Base-by-base conservation (phyloP, 1,140 invertebrate genomes). In the Hestina assimilis region DNA sequence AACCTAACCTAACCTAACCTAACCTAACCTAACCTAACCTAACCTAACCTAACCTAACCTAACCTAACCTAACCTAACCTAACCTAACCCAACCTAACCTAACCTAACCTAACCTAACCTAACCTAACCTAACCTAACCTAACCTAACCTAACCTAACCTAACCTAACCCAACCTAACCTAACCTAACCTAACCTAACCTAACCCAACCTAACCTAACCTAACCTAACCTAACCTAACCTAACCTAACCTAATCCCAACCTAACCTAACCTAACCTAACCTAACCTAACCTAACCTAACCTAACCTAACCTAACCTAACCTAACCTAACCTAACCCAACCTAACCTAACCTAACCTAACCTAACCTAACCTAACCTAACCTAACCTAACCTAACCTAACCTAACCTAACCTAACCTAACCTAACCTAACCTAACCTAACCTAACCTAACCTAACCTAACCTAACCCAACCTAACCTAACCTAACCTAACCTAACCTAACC, bases 41-140 rank as follows among this genome's bases (percentile, higher is more conserved):
- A 41, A 41, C 38, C 38, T 41, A 41, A 41, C 38, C 38, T 41
- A 41, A 41, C 38, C 38, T 41, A 41, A 41, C 38, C 38, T 41
- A 41, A 41, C 38, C 38, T 41, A 41, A 41, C 38, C 38, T 41
- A 41, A 41, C 38, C 38, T 41, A 41, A 41, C 38, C 38, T 41
- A 41, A 41, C 38, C 38, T 41, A 41, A 41, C 38, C 38, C 17
- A 41, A 14, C 38, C 12, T 17, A 41, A 41, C 38, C 17, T 14
- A 19, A 41, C 38, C 38, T 43, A 43, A 43, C 41, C 41, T 43
- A 43, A 43, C 41, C 41, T 43, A 43, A 43, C 41, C 41, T 43
- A 43, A 43, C 41, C 41, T 43, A 43, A 43, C 41, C 41, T 43
- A 43, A 43, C 41, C 41, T 43, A 43, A 43, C 41, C 41, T 43